Conservation (phyloP, 2,797 vertebrate species). For the Alcedo quadribrachys region DNA sequence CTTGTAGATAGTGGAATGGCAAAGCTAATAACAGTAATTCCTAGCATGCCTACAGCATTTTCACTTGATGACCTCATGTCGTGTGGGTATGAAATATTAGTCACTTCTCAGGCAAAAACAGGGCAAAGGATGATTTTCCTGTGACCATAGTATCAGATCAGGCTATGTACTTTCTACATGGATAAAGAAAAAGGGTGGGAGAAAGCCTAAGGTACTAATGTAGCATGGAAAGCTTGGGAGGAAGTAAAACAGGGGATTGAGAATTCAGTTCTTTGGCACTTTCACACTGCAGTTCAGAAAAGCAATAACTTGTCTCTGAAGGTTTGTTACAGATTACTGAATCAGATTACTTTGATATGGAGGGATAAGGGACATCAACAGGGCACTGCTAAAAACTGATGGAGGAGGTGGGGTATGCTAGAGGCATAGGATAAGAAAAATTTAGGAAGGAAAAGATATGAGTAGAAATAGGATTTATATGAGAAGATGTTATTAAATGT, state of each 20-base stretch:
- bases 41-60: background rate
- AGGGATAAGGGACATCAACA: background rate
- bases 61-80: slow-evolving; percentile 6
- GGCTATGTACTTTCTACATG: background rate
- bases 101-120: background rate
- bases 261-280: background rate
- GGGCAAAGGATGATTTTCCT: background rate
- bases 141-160: background rate
- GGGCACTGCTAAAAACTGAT: background rate
- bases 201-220: background rate
- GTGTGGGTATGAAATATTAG: background rate
- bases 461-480: background rate
- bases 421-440: background rate
- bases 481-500: slow-evolving; percentile 17
- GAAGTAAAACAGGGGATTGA: background rate
- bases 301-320: background rate
- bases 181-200: background rate
- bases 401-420: background rate
- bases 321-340: slow-evolving; percentile 23
- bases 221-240: background rate
- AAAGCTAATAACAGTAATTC: slow-evolving; percentile 32
- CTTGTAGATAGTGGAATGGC: background rate
- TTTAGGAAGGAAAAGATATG: background rate
- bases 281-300: background rate
- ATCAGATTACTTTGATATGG: slow-evolving; percentile 18